Percentiles rank a stretch among this genome's conserved stretches.
Conservation (phyloP, 2,113 vertebrate species). For the Symphodus melops region DNA sequence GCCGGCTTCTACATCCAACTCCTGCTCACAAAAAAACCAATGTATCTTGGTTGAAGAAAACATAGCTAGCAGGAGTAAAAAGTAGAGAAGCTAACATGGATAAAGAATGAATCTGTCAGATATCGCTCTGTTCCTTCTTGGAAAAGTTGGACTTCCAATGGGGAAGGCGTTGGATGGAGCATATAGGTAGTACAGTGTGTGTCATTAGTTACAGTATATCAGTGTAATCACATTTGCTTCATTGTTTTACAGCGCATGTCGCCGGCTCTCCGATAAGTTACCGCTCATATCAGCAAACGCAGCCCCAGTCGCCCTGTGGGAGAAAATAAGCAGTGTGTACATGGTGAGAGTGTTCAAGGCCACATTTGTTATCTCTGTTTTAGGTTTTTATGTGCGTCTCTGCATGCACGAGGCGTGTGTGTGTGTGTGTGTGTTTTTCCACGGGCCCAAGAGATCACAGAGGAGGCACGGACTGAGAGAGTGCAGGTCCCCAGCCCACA, state of each 20-base stretch:
- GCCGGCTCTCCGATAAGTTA: conserved; percentile 44
- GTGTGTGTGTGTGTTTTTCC: conserved; percentile 53
- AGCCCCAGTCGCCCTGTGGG: conserved; percentile 38
- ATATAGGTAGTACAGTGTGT: conserved; percentile 21
- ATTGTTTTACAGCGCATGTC: conserved; percentile 55
- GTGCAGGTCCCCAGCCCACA: conserved; percentile 71
- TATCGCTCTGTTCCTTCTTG: conserved; percentile 55
- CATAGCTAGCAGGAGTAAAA: conserved; percentile 45
- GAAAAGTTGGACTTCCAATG: conserved; percentile 27
- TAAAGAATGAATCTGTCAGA: conserved; percentile 58
- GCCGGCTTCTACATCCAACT: conserved; percentile 44
- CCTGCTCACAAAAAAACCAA: conserved; percentile 24
- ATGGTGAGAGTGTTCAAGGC: conserved; percentile 47
- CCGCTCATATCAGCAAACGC: conserved; percentile 61
- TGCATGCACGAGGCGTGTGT: conserved; percentile 22
- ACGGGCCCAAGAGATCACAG: conserved; percentile 75
- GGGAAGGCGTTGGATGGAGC: conserved; percentile 11
- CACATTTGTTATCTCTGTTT: conserved; percentile 72
- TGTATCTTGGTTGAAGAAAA: conserved; percentile 34
- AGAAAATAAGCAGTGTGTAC: conserved; percentile 62
- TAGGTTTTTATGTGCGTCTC: conserved; percentile 38
- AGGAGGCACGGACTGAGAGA: conserved; percentile 48
- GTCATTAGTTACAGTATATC: conserved; percentile 51
- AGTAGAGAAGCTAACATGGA: conserved; percentile 45
- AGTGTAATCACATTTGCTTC: conserved; percentile 55